phyloP scores from a whole-genome alignment of 2,113 vertebrate species.

The Gracilinanus agilis region DNA sequence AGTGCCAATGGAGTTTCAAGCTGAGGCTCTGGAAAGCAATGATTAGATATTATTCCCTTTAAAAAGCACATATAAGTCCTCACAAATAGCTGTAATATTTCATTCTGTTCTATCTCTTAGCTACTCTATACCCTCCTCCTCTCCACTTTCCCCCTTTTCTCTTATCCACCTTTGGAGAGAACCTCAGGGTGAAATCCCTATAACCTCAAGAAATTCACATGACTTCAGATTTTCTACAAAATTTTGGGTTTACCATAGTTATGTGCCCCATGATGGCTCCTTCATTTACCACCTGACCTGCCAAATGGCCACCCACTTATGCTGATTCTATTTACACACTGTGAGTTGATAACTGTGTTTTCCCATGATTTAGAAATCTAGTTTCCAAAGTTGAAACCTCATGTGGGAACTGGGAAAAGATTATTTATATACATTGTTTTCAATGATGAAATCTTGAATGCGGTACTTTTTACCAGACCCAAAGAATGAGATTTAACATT shows the following conservation, averaged over 20 bases:
- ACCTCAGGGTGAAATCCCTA: background rate
- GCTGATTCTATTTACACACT: constrained; percentile 2
- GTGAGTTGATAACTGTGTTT: background rate
- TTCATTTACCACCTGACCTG: constrained; percentile 5
- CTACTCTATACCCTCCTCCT: background rate
- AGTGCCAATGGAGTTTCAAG: constrained; percentile 51
- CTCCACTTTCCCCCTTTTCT: constrained; percentile 23
- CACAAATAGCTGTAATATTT: constrained; percentile 18
- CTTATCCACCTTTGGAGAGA: background rate
- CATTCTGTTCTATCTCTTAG: background rate
- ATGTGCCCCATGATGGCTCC: constrained; percentile 1
- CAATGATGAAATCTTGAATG: constrained; percentile 34
- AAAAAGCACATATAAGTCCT: constrained; percentile 31
- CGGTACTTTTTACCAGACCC: constrained; percentile 12
- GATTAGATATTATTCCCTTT: background rate
- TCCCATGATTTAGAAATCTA: background rate
- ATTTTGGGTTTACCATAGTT: background rate
- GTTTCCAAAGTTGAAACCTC: constrained; percentile 19
- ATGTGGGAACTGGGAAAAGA: background rate
- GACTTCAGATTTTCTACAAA: background rate
- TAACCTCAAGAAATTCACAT: background rate
- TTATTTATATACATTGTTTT: background rate
- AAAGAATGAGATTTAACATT: constrained; percentile 24
- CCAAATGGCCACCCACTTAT: background rate
- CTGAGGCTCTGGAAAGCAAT: constrained; percentile 46